A percentile compares a stretch with the other conserved stretches of the same genome.
Evolutionary conservation across 2,797 vertebrate genomes (phyloP).

Genomic region (Cetoscarus ocellatus): DNA sequence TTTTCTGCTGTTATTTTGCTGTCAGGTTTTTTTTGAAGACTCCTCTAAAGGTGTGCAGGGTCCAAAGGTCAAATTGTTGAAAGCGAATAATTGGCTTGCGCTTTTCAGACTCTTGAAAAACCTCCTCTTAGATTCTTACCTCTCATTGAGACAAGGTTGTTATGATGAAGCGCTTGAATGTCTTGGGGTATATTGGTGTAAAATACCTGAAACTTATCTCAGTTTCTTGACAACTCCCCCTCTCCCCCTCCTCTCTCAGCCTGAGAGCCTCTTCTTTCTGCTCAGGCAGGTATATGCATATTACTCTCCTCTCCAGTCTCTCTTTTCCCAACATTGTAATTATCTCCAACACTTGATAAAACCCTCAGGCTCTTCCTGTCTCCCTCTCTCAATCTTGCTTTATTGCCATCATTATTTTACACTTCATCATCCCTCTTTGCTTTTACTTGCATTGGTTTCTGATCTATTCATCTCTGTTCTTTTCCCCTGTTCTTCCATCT

Average conservation of each 20-base stretch:
- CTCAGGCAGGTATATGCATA: constrained; percentile 38
- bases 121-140: constrained; percentile 10
- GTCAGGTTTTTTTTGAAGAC: neutral
- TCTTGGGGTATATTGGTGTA: constrained; percentile 24
- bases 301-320: constrained; percentile 21
- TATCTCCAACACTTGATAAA: constrained; percentile 64
- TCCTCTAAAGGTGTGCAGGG: neutral
- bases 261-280: neutral
- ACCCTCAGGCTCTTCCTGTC: constrained; percentile 58
- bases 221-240: constrained; percentile 20
- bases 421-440: constrained; percentile 51
- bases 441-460: constrained; percentile 28
- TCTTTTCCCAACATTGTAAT: constrained; percentile 51
- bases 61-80: constrained; percentile 35
- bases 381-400: constrained; percentile 53
- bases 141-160: constrained; percentile 29
- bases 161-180: constrained; percentile 10
- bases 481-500: neutral
- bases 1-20: constrained; percentile 15
- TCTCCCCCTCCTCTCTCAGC: neutral
- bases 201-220: constrained; percentile 28
- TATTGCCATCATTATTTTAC: constrained; percentile 63
- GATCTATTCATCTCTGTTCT: constrained; percentile 9
- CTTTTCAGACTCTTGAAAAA: constrained; percentile 22
- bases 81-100: constrained; percentile 44